Evolutionary conservation across 2,888 invertebrate genomes (phyloP), one percentile per base, ranked within the genome.

Genomic region (Oligia latruncula): DNA sequence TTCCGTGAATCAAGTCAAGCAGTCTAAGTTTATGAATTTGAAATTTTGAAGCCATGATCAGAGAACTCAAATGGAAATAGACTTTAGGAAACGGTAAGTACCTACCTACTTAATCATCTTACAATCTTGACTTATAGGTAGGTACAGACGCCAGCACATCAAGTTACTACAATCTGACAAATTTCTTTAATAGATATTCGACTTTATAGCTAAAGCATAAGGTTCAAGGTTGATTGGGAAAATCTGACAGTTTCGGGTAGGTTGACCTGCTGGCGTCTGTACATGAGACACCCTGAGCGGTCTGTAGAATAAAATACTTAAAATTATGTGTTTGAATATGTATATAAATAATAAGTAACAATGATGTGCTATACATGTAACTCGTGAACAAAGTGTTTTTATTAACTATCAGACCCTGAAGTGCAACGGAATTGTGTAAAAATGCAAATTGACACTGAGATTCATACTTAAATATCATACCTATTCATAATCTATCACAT

Each of bases 111-210:
- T 55, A 3, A 55, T 55, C 35, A 40, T 73, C 60, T 62, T 55
- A 46, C 52, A 62, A 62, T 74, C 35, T 73, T 67, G 52, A 62
- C 23, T 17, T 46, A n/a, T n/a, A n/a, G n/a, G n/a, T n/a, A n/a
- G n/a, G n/a, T n/a, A n/a, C n/a, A n/a, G n/a, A n/a, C n/a, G n/a
- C n/a, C n/a, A n/a, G n/a, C n/a, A n/a, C n/a, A n/a, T n/a, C n/a
- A n/a, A n/a, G n/a, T n/a, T n/a, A n/a, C n/a, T n/a, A n/a, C n/a
- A n/a, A n/a, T n/a, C n/a, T n/a, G n/a, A n/a, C n/a, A n/a, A n/a
- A n/a, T n/a, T n/a, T n/a, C n/a, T n/a, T n/a, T n/a, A n/a, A n/a
- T n/a, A n/a, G n/a, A n/a, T n/a, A n/a, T n/a, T n/a, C n/a, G n/a
- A n/a, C n/a, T n/a, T n/a, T n/a, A n/a, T n/a, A n/a, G n/a, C n/a